These are phyloP conservation scores for Phrynocephalus forsythii DNA, from an alignment of 2,797 vertebrate species.

Conservation along the genomic window DNA sequence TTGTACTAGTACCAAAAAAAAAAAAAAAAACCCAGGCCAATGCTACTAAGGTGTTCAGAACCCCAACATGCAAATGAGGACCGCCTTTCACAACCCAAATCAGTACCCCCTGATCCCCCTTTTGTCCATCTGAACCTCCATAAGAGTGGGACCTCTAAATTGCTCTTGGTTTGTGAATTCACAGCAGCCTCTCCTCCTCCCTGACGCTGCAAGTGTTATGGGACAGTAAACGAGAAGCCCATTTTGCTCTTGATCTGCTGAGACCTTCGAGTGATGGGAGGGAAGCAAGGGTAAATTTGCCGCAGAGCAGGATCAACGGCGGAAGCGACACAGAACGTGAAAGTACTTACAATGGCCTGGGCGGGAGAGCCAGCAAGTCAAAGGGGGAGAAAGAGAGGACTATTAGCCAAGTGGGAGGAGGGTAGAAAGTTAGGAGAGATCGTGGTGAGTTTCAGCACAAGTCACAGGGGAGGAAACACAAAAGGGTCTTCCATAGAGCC, in stretches of 20 bases:
- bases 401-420: constrained; percentile 39
- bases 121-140: not conserved
- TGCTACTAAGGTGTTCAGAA: not conserved
- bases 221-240: not conserved
- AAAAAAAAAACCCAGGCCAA: not conserved
- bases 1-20: not conserved
- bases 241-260: too few species aligned
- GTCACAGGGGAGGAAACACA: not conserved
- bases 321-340: constrained; percentile 4
- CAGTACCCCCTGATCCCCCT: not conserved
- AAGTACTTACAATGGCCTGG: constrained; percentile 72
- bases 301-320: not conserved
- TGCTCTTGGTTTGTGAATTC: not conserved
- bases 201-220: not conserved
- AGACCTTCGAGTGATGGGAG: not conserved
- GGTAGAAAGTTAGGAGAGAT: not conserved
- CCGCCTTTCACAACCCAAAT: not conserved
- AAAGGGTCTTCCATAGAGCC: not conserved
- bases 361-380: constrained; percentile 30
- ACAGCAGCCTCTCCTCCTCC: not conserved
- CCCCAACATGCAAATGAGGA: not conserved
- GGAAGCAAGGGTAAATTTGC: not conserved
- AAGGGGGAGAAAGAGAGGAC: constrained; percentile 53
- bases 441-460: not conserved
- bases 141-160: not conserved